Evolutionary conservation across 2,113 vertebrate genomes (phyloP).

Genomic region (Microtus ochrogaster): DNA sequence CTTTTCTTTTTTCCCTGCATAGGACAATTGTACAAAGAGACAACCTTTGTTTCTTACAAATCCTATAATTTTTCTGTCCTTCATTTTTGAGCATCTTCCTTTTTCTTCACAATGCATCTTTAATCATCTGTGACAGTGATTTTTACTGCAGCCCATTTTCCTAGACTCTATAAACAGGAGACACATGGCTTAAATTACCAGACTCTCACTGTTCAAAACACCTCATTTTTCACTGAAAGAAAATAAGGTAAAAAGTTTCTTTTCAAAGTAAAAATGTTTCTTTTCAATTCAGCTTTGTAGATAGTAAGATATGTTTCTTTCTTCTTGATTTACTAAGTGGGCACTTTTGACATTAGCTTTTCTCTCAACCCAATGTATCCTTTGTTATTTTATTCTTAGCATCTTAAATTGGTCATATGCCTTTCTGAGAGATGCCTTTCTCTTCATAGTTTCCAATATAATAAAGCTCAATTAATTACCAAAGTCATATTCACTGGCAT

Average conservation of each 20-base stretch:
- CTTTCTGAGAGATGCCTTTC: neutral
- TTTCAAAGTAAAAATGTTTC: neutral
- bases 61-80: constrained; percentile 32
- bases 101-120: constrained; percentile 48
- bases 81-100: constrained; percentile 21
- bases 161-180: constrained; percentile 55
- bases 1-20: constrained; percentile 3
- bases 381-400: constrained; percentile 33
- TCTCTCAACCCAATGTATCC: neutral
- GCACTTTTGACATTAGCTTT: neutral
- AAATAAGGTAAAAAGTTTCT: constrained; percentile 59
- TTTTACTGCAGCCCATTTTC: constrained; percentile 52
- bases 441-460: neutral
- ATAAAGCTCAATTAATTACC: neutral
- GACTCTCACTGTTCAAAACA: constrained; percentile 35
- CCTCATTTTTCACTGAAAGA: constrained; percentile 42
- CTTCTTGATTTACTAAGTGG: neutral
- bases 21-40: constrained; percentile 48
- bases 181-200: constrained; percentile 38
- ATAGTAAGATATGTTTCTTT: neutral
- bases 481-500: fast-evolving
- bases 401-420: neutral
- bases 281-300: neutral
- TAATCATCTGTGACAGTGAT: constrained; percentile 50
- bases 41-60: constrained; percentile 59